A percentile compares a stretch with the other conserved stretches of the same genome.
These are phyloP conservation scores for Simalia tracyae DNA, from an alignment of 2,797 vertebrate species.

Conservation along the genomic window DNA sequence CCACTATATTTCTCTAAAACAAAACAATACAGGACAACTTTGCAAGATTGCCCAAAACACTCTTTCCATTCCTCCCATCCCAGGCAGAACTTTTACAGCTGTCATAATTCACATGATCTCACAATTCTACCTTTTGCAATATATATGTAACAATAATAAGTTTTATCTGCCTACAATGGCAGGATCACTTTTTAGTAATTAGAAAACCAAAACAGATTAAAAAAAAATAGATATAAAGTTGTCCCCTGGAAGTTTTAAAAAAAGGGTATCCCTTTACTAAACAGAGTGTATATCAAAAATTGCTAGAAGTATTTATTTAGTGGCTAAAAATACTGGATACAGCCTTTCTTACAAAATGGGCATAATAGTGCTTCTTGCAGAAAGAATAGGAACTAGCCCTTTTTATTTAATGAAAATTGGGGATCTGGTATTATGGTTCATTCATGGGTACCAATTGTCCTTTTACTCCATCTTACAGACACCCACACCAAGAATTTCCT, in stretches of 20 bases:
- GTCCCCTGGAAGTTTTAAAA: background rate
- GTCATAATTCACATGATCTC: background rate
- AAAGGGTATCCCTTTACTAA: background rate
- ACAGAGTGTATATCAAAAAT: background rate
- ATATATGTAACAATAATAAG: background rate
- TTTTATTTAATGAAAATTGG: background rate
- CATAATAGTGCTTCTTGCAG: background rate
- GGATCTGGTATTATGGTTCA: background rate
- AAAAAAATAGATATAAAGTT: background rate
- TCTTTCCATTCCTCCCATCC: background rate
- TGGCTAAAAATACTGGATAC: background rate
- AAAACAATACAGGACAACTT: background rate
- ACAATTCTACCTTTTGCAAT: background rate
- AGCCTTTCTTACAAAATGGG: background rate
- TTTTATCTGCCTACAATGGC: background rate
- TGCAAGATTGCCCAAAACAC: no score
- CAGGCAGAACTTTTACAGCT: background rate
- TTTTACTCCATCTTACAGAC: background rate
- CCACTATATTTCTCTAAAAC: background rate
- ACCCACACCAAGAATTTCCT: background rate
- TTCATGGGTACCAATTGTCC: background rate
- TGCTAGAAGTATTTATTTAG: background rate
- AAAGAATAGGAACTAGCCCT: background rate
- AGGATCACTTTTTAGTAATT: background rate
- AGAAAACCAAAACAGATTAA: background rate